Evolutionary conservation across 2,888 invertebrate species (phyloP), one percentile per base, ranked within the genome.

Genomic region (Catotricha subobsoleta): DNA sequence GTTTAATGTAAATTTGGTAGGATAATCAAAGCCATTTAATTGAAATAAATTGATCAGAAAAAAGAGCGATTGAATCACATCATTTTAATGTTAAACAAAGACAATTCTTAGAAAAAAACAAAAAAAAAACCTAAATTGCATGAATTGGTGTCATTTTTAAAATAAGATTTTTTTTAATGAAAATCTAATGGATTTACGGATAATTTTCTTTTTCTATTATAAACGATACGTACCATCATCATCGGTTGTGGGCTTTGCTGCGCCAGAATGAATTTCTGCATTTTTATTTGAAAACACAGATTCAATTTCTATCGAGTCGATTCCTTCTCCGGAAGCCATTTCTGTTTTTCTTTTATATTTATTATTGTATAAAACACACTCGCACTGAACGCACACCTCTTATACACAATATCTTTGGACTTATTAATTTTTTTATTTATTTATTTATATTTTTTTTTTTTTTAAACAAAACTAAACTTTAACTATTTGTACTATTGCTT

Each of bases 241-340:
- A n/a, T 16, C 27, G 27, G 21, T 34, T 6, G 20, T 34, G 7
- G 34, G 16, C 28, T 46, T 53, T 52, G 49, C 48, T 49, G 47
- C 50, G 47, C 50, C 52, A 45, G 65, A 68, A 55, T 70, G 59
- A 50, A 68, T 68, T 48, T 67, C 69, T 46, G 66, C 70, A 54
- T 72, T 69, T 55, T 73, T 76, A 61, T 66, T 69, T 47, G 66
- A 62, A 52, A 68, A 66, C 56, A 72, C 71, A 60, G 72, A 71
- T 65, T 80, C 80, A 65, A 77, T 70, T 71, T 82, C 81, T 59
- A 83, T 81, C 61, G 74, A 74, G 68, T 81, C 80, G 60, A 76
- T 68, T 58, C 67, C 76, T 67, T 81, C 81, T 60, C 80, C 80
- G 65, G 82, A 80, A 72, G 82, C 83, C 83, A 83, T 83, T 67